These are phyloP conservation scores for Thalpophila matura DNA, from an alignment of 2,888 invertebrate species.

Conservation along the genomic window DNA sequence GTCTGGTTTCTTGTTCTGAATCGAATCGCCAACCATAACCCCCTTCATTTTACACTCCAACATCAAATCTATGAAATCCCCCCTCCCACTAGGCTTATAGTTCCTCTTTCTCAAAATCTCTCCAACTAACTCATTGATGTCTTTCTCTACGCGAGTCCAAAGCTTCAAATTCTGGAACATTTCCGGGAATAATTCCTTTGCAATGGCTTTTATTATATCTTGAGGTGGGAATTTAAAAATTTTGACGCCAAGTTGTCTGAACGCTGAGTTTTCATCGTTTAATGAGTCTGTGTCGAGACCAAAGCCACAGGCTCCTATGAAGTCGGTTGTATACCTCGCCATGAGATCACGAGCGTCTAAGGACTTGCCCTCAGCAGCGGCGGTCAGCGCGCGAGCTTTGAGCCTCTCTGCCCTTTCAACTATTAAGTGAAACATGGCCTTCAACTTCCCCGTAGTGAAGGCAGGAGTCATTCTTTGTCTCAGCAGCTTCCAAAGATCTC, in stretches of 20 bases:
- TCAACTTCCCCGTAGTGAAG: constrained; percentile 71
- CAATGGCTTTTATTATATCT: constrained; percentile 3
- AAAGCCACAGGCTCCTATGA: constrained; percentile 75
- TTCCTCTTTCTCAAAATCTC: constrained; percentile 66
- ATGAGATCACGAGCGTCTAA: constrained; percentile 70
- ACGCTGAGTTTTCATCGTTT: constrained; percentile 69
- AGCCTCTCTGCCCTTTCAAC: constrained; percentile 70
- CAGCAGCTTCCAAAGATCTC: constrained; percentile 73
- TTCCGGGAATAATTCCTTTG: constrained; percentile 46
- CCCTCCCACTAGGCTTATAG: constrained; percentile 65
- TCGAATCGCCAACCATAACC: constrained; percentile 68
- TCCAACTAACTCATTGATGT: constrained; percentile 37
- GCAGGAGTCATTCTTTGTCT: constrained; percentile 73
- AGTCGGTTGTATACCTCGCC: constrained; percentile 74
- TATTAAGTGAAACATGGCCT: constrained; percentile 74
- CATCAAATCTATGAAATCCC: constrained; percentile 73
- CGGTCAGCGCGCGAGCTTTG: constrained; percentile 50
- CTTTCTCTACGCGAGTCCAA: constrained; percentile 35
- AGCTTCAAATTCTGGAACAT: constrained; percentile 31
- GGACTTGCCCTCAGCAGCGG: constrained; percentile 50
- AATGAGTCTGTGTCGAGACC: constrained; percentile 71
- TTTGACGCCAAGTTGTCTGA: constrained; percentile 62
- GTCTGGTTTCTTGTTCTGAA: constrained; percentile 60
- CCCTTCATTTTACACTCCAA: constrained; percentile 67
- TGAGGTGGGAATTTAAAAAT: constrained; percentile 38